A percentile compares a stretch with the other conserved stretches of the same genome.
phyloP scores from a whole-genome alignment of 2,888 invertebrate genomes.

The Andricus curvator region DNA sequence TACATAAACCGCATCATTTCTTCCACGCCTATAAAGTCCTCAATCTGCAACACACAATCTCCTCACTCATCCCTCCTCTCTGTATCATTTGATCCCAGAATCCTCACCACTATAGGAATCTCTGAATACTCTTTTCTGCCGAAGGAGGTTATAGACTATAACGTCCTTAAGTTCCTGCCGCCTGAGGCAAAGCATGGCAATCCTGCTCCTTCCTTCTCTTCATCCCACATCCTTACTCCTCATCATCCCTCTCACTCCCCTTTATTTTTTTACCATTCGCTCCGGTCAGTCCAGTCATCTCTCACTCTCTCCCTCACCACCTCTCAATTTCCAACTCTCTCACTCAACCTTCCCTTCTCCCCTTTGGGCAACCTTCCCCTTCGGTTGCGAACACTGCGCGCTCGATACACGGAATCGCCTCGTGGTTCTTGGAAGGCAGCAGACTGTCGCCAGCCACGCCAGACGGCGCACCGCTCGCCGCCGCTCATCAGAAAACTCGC shows the following conservation, averaged over 20 bases:
- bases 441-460: constrained; percentile 77
- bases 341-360: constrained; percentile 56
- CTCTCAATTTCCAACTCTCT: constrained; percentile 46
- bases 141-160: constrained; percentile 24
- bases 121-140: constrained; percentile 31
- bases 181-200: not conserved
- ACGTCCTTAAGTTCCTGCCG: constrained; percentile 14
- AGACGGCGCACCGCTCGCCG: constrained; percentile 76
- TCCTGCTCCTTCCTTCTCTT: not conserved
- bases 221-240: not conserved
- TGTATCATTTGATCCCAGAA: constrained; percentile 12
- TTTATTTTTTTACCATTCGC: constrained; percentile 9
- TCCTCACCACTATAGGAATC: constrained; percentile 18
- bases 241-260: not conserved
- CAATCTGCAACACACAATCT: constrained; percentile 17
- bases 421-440: constrained; percentile 77
- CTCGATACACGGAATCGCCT: constrained; percentile 77
- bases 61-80: not conserved
- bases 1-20: not conserved
- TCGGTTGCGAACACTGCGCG: constrained; percentile 65
- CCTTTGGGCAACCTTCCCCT: constrained; percentile 58
- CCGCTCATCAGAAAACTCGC: constrained; percentile 61
- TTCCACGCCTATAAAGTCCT: not conserved
- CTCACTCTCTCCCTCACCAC: constrained; percentile 7
- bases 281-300: constrained; percentile 24